Evolutionary conservation across 2,797 vertebrate species (phyloP), one percentile per base, ranked within the genome.

Genomic region (Pipistrellus pygmaeus): DNA sequence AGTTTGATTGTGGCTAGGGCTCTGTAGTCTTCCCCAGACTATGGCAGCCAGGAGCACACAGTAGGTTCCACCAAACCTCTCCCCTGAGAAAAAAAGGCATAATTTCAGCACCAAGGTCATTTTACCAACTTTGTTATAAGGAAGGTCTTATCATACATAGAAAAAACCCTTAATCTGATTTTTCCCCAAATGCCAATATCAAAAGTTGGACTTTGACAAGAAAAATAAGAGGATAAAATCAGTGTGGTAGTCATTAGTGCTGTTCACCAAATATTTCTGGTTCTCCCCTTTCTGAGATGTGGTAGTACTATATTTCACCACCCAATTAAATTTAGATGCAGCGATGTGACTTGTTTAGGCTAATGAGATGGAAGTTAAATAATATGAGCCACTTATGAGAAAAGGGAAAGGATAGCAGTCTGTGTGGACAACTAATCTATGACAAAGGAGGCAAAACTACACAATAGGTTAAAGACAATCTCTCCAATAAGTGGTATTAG

Each of bases 161-260:
- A 17, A 48, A 80, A 88, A 72, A 78, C 1, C 10, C 12, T 41
- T 53, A 18, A n/a, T 86, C 64, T 51, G 20, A 6, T 62, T 41
- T 46, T 69, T 27, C 51, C 48, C 69, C 80, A n/a, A 55, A 53
- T 60, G 23, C 21, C 20, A 75, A 41, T 32, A 88, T 55, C 35
- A 46, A 78, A 86, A 89, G 75, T 62, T 89, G 64, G 41, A 73
- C 32, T 27, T 71, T 60, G 72, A 87, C 44, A 80, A 92, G 88
- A 77, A 78, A 91, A 60, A 78, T 55, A 53, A 14, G 25, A 51
- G 8, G 12, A 68, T 53, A 84, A 73, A 78, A 6, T 38, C 53
- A 48, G 44, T 32, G 17, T 51, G 18, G 38, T 25, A 18, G 13
- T 30, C 15, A 60, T 13, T 23, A 73, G 14, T 82, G 18, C 25